phyloP scores from a whole-genome alignment of 2,888 invertebrate species.

The Mythimna vitellina region DNA sequence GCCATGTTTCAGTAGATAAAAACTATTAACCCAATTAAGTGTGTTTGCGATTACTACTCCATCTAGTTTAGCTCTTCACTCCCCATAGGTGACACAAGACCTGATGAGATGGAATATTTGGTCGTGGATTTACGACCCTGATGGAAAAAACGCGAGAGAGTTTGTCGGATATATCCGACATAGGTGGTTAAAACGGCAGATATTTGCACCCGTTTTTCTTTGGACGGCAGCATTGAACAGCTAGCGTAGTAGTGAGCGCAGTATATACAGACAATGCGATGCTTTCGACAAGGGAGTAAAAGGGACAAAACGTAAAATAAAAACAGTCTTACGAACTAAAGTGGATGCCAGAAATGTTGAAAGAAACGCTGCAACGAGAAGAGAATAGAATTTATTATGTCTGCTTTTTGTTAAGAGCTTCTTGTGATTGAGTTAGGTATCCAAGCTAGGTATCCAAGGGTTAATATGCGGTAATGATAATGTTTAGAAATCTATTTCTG shows the following conservation, averaged over 20 bases:
- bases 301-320: conserved; percentile 76
- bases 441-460: not conserved
- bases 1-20: too few relatives aligned
- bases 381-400: conserved; percentile 69
- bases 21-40: too few relatives aligned
- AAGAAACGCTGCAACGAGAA: conserved; percentile 89
- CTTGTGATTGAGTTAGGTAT: not conserved
- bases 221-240: not conserved
- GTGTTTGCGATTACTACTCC: too few relatives aligned
- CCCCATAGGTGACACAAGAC: too few relatives aligned
- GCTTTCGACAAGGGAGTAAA: conserved; percentile 66
- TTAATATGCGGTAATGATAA: not conserved
- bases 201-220: not conserved
- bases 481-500: too few relatives aligned
- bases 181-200: not conserved
- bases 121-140: too few relatives aligned
- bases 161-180: too few relatives aligned
- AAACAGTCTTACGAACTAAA: conserved; percentile 89
- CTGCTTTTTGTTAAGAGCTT: not conserved
- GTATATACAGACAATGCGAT: conserved; percentile 60
- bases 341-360: conserved; percentile 90
- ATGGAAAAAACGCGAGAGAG: too few relatives aligned
- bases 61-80: too few relatives aligned
- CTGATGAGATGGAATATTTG: too few relatives aligned
- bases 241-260: conserved; percentile 51